Conservation (phyloP, 2,888 invertebrate genomes). For the Peribatodes rhomboidaria region DNA sequence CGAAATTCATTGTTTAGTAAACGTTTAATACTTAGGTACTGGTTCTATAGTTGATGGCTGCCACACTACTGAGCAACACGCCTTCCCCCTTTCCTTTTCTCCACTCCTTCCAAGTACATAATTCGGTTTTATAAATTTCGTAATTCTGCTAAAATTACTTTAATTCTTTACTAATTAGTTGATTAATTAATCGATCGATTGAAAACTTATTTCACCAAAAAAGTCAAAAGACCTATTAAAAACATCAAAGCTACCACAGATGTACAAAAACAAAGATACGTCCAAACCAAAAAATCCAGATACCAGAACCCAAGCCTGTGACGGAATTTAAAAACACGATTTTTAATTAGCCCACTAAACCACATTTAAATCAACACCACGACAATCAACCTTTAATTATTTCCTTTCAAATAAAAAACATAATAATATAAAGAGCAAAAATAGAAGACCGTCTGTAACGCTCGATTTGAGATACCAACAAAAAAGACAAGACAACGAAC, state of each 20-base stretch:
- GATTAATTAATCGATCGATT: neutral
- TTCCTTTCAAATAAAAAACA: constrained; percentile 42
- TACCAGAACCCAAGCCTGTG: constrained; percentile 22
- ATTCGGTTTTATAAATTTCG: too few species aligned
- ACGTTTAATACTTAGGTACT: too few species aligned
- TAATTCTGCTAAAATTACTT: too few species aligned
- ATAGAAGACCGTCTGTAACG: constrained; percentile 58
- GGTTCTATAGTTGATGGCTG: too few species aligned
- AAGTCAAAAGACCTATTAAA: neutral
- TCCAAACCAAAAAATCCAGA: neutral
- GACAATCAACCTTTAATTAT: constrained; percentile 45
- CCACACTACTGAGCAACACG: too few species aligned
- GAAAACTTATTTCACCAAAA: neutral
- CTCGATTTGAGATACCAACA: constrained; percentile 68
- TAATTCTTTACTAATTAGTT: too few species aligned
- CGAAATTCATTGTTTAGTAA: too few species aligned
- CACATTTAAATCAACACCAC: constrained; percentile 35
- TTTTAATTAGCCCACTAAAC: constrained; percentile 40
- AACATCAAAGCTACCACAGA: constrained; percentile 1
- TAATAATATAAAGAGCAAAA: constrained; percentile 32
- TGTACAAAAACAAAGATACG: constrained; percentile 13
- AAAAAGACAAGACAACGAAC: constrained; percentile 39
- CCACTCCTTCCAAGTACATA: too few species aligned
- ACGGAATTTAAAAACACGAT: constrained; percentile 24
- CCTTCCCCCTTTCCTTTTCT: too few species aligned